phyloP scores from a whole-genome alignment of 1,140 invertebrate species.

The Eciton burchellii region DNA sequence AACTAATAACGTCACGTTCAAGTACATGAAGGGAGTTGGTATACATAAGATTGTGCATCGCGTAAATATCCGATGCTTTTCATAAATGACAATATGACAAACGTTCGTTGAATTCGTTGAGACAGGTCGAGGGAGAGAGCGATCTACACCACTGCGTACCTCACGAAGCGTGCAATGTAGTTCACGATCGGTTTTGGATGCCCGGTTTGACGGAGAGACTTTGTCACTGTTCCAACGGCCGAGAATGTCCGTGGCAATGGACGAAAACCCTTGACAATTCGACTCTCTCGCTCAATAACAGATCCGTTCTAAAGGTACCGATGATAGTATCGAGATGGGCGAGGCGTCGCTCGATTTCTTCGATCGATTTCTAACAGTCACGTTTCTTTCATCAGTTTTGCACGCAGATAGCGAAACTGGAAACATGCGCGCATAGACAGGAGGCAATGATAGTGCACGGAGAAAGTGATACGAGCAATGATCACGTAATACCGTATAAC shows the following conservation, averaged over 20 bases:
- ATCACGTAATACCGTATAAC: slow-evolving; percentile 73
- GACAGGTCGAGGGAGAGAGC: slow-evolving; percentile 85
- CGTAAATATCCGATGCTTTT: slow-evolving; percentile 7
- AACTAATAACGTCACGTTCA: slow-evolving; percentile 74
- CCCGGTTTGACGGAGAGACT: slow-evolving; percentile 84
- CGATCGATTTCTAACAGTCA: slow-evolving; percentile 55
- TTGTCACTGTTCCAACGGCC: slow-evolving; percentile 86
- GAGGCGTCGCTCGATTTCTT: slow-evolving; percentile 33
- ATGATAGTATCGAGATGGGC: not conserved
- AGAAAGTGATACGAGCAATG: slow-evolving; percentile 72
- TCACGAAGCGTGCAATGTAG: slow-evolving; percentile 85
- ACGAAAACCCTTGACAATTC: slow-evolving; percentile 74
- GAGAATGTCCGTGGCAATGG: slow-evolving; percentile 86
- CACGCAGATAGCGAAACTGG: slow-evolving; percentile 60
- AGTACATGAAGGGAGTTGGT: slow-evolving; percentile 78
- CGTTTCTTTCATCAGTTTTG: slow-evolving; percentile 77
- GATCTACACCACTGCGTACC: slow-evolving; percentile 84
- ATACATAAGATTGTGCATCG: slow-evolving; percentile 23
- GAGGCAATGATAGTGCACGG: slow-evolving; percentile 74
- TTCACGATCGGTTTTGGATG: slow-evolving; percentile 86
- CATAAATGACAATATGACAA: slow-evolving; percentile 8
- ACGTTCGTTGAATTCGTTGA: slow-evolving; percentile 35
- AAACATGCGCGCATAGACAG: slow-evolving; percentile 73
- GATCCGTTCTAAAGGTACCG: slow-evolving; percentile 86
- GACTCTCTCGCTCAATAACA: slow-evolving; percentile 85